Evolutionary conservation across 2,888 invertebrate species (phyloP), one percentile per base, ranked within the genome.

Genomic region (Lepetodrilus schrolli): DNA sequence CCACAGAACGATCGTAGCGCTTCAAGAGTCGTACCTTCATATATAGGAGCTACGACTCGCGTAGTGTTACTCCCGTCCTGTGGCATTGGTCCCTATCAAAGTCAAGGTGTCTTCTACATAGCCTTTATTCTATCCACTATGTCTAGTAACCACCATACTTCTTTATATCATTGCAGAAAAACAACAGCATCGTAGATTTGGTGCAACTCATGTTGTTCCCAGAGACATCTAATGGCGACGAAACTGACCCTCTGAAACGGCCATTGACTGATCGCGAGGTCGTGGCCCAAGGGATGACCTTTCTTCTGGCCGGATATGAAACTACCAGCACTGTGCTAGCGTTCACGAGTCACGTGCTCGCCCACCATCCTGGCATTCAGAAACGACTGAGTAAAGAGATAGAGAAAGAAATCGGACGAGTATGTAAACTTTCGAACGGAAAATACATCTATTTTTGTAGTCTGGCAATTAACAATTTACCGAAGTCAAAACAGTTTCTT

Each of bases 271-370:
- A 86, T 58, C 75, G 85, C 20, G 89, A 89, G 78, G 86, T 89
- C 17, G 84, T 88, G 51, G 85, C 86, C 0, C 88, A 89, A 75
- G 84, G 86, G 69, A 77, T 91, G 84, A 90, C 92, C 0, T 92
- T 92, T 79, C 84, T 92, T 70, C 82, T 92, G 72, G 92, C 91
- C 36, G 92, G 92, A 1, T 92, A 92, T 81, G 93, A 93, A 83
- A 92, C 92, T 0, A 92, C 92, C 2, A 91, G 92, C 21, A 91
- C 91, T 7, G 89, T 92, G 5, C 84, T 92, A 43, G 90, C 90
- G 2, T 92, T 90, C 83, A 87, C 90, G 23, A 85, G 90, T 37
- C 91, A 91, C 81, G 85, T 90, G 5, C 84, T 92, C 37, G 91
- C 92, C 17, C 87, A 86, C 58, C 83, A 92, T 82, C 90, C 87